Percentiles rank a stretch among this genome's conserved stretches.
These are phyloP conservation scores for Podarcis siculus DNA, from an alignment of 2,797 vertebrate species.

Conservation along the genomic window DNA sequence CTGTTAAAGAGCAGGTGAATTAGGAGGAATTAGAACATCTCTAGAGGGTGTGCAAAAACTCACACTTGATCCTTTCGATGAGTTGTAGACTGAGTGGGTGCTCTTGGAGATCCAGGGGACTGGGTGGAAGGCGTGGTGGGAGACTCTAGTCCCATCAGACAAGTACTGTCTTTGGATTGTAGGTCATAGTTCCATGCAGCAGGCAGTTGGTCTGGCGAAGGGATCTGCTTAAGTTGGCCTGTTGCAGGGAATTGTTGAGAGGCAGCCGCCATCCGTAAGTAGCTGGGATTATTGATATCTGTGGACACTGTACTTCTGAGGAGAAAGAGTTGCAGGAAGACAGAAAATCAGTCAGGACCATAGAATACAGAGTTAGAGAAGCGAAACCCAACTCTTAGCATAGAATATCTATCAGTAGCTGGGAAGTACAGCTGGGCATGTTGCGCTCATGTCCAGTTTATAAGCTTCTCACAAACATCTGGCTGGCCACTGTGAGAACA, in stretches of 20 bases:
- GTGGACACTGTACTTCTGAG: slow-evolving; percentile 63
- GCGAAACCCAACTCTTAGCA: neutral
- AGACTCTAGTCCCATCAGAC: slow-evolving; percentile 69
- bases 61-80: slow-evolving; percentile 80
- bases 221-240: slow-evolving; percentile 69
- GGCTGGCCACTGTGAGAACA: too few relatives aligned
- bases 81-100: slow-evolving; percentile 68
- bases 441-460: too few relatives aligned
- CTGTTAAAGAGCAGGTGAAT: neutral
- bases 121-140: slow-evolving; percentile 79
- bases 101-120: slow-evolving; percentile 77
- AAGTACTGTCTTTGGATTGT: slow-evolving; percentile 73
- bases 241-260: slow-evolving; percentile 57
- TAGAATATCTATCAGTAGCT: too few relatives aligned
- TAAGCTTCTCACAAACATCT: too few relatives aligned
- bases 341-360: neutral
- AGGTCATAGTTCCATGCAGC: slow-evolving; percentile 85
- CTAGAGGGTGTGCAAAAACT: slow-evolving; percentile 64
- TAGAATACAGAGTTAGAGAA: slow-evolving; percentile 4
- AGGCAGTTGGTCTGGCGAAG: slow-evolving; percentile 76
- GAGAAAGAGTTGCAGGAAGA: slow-evolving; percentile 46
- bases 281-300: slow-evolving; percentile 89
- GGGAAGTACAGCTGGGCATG: too few relatives aligned
- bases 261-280: slow-evolving; percentile 81
- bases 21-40: neutral